Base-by-base conservation (phyloP, 1,140 invertebrate genomes). In the Aphelinus certus region DNA sequence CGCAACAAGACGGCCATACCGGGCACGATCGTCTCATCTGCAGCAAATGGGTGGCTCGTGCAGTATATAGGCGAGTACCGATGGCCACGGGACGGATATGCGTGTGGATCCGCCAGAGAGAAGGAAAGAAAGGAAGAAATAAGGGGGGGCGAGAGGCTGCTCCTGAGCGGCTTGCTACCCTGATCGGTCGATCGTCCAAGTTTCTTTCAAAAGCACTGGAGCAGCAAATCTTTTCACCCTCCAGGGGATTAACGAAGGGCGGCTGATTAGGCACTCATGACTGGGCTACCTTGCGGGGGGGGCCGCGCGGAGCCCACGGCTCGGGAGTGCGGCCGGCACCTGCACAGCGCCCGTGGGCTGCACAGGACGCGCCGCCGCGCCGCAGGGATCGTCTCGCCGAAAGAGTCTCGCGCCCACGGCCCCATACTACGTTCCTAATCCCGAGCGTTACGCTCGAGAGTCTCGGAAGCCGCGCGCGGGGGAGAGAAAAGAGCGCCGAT, bases 131-230 rank as follows among this genome's bases (percentile, higher is more conserved):
- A 68, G 57, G 55, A 26, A 60, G 53, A 60, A 73, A 51, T 65
- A 10, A 75, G 76, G 68, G 71, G 58, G 67, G 75, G 49, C 3
- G 70, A 76, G 75, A 71, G 71, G 57, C 78, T 75, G 73, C 79
- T 67, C 67, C 7, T 56, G 46, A 4, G 72, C 9, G 49, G 56
- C 67, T 80, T 87, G 80, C 10, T 74, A 64, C 79, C 86, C 86
- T 86, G 83, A 66, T 86, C 79, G 2, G 43, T 51, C 48, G 66
- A 77, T 79, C 84, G 82, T 79, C 72, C 75, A 80, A 81, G 82
- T 86, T 86, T 86, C 86, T 87, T 87, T 88, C 84, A 83, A 84
- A 86, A 74, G 71, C 82, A 85, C 79, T 85, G 80, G 79, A 85
- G 84, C 84, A 82, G 80, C 77, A 86, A 86, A 86, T 86, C 78